Evolutionary conservation across 2,113 vertebrate genomes (phyloP).

Genomic region (Prunella fulvescens): DNA sequence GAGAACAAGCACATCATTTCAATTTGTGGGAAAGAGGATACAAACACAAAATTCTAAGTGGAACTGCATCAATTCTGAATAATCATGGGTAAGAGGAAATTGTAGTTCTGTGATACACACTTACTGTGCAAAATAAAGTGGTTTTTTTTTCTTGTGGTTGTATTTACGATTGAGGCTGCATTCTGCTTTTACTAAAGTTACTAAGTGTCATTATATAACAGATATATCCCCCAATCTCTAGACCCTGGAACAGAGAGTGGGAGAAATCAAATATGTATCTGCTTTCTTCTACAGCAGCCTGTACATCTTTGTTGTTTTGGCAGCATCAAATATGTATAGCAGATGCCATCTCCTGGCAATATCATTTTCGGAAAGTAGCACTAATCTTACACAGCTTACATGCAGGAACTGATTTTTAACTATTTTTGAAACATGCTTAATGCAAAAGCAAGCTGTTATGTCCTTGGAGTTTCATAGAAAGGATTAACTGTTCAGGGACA

Average conservation of each 20-base stretch:
- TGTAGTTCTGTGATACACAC: not conserved
- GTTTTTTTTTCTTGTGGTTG: not conserved
- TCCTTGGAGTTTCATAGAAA: not conserved
- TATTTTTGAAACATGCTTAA: not conserved
- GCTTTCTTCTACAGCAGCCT: not conserved
- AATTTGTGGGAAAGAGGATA: not conserved
- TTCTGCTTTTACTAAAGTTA: not conserved
- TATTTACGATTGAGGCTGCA: not conserved
- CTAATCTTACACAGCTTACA: not conserved
- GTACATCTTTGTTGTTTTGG: not conserved
- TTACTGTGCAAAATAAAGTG: not conserved
- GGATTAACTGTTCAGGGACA: not conserved
- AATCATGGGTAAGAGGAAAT: not conserved
- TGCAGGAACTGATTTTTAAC: not conserved
- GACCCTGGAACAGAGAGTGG: not conserved
- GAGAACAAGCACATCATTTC: not conserved
- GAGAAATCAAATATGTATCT: not conserved
- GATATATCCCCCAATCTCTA: not conserved
- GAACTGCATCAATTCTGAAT: not conserved
- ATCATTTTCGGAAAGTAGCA: not conserved
- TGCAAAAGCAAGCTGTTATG: not conserved
- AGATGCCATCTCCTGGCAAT: constrained; percentile 68
- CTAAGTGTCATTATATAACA: not conserved
- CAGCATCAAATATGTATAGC: constrained; percentile 29
- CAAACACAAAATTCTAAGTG: not conserved